Percentiles rank a stretch among this genome's conserved stretches.
Conservation (phyloP, 1,140 invertebrate species). For the Drosophila sulfurigaster region DNA sequence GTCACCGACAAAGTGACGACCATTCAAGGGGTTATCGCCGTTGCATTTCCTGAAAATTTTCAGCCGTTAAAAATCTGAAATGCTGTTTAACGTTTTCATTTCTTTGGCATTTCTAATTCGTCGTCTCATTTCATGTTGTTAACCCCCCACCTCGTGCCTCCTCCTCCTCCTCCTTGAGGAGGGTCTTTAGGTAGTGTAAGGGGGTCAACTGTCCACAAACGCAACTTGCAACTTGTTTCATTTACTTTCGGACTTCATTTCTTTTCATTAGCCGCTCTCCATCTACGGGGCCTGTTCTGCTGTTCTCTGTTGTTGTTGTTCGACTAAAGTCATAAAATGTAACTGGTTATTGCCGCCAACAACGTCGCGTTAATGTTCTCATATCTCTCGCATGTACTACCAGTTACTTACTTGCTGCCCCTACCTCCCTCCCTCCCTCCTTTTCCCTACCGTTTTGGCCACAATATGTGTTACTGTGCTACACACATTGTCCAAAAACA, state of each 20-base stretch:
- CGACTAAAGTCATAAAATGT: slow-evolving; percentile 74
- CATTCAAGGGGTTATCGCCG: slow-evolving; percentile 11
- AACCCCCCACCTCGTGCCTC: slow-evolving; percentile 29
- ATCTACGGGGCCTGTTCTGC: slow-evolving; percentile 37
- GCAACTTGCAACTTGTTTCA: slow-evolving; percentile 52
- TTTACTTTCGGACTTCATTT: slow-evolving; percentile 68
- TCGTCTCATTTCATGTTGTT: slow-evolving; percentile 55
- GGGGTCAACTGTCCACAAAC: slow-evolving; percentile 31
- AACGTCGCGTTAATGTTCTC: slow-evolving; percentile 70
- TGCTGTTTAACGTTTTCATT: slow-evolving; percentile 72
- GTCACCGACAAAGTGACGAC: slow-evolving; percentile 40
- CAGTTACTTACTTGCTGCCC: slow-evolving; percentile 5
- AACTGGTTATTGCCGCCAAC: slow-evolving; percentile 69
- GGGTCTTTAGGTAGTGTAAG: not conserved
- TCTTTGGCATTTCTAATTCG: slow-evolving; percentile 57
- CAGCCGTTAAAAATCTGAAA: slow-evolving; percentile 56
- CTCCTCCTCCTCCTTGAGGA: not conserved
- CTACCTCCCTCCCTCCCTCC: not conserved
- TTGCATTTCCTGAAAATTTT: slow-evolving; percentile 65
- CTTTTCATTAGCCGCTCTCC: slow-evolving; percentile 76
- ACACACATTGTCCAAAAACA: slow-evolving; percentile 31
- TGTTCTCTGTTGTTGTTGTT: slow-evolving; percentile 6
- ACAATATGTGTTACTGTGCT: slow-evolving; percentile 73
- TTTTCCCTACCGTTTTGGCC: slow-evolving; percentile 2
- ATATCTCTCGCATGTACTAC: slow-evolving; percentile 58